Evolutionary conservation across 2,888 invertebrate species (phyloP), one percentile per base, ranked within the genome.

Genomic region (Callyntrura guangdongensis): DNA sequence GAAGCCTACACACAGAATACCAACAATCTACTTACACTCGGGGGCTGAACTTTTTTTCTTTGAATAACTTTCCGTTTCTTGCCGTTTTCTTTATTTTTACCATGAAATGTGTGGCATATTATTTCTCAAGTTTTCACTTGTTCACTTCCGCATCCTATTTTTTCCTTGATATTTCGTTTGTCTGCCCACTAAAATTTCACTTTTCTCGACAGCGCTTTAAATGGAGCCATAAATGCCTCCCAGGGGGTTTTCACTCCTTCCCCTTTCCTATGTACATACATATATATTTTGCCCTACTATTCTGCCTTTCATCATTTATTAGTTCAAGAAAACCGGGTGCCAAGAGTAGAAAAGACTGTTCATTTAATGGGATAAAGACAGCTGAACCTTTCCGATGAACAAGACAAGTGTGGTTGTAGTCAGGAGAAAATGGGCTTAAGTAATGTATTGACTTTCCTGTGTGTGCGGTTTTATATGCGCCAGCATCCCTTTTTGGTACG

Each of bases 191-290:
- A 90, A 90, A 90, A 90, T 86, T 90, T 90, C 90, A 90, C 86
- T 90, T 90, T 90, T 79, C 86, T 69, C 82, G 90, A 90, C 90
- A 90, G 90, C 82, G 72, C 82, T 82, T 90, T 86, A 90, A 90
- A 86, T 90, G 64, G 86, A 90, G 90, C 86, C 90, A 90, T 90
- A 90, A 90, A 90, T 86, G 90, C 90, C 72, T 90, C 90, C 90
- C 90, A 81, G 90, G 90, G 84, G 89, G 84, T 89, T 77, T 36
- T 49, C 61, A 61, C 72, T 14, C 36, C 47, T 72, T 36, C 53
- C 61, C 74, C 82, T 69, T 56, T 85, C 36, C 69, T 36, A 8
- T 36, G 6, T 72, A 72, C 49, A 6, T 22, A 17, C 1, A 9
- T 49, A 53, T 61, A 61, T 61, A 61, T 83, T 45, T 83, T 64